Evolutionary conservation across 2,888 invertebrate genomes (phyloP).

Genomic region (Macroteleia sp.): DNA sequence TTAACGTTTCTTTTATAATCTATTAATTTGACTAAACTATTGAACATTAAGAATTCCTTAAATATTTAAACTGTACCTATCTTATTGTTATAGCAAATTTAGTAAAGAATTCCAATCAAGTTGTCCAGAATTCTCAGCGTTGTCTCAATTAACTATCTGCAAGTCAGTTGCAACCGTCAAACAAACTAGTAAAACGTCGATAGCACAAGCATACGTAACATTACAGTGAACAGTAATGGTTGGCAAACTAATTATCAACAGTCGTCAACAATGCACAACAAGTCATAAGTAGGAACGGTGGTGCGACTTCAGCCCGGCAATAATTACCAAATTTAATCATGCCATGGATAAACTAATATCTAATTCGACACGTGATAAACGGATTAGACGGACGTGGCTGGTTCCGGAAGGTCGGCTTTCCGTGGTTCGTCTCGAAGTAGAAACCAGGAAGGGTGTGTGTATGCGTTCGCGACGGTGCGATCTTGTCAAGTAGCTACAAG

Average conservation of each 20-base stretch:
- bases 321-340: slow-evolving; percentile 51
- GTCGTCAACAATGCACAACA: slow-evolving; percentile 38
- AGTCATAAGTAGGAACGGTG: slow-evolving; percentile 35
- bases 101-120: slow-evolving; percentile 15
- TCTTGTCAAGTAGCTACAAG: slow-evolving; percentile 53
- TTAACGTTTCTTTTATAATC: too few species aligned
- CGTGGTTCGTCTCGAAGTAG: slow-evolving; percentile 20
- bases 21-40: too few species aligned
- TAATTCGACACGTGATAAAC: slow-evolving; percentile 54
- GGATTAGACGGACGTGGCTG: slow-evolving; percentile 51
- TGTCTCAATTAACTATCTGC: slow-evolving; percentile 29
- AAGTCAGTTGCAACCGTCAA: slow-evolving; percentile 17
- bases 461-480: slow-evolving; percentile 17
- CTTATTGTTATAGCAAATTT: too few species aligned
- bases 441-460: neutral
- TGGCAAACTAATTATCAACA: slow-evolving; percentile 48
- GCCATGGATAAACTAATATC: slow-evolving; percentile 39
- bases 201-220: slow-evolving; percentile 17
- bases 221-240: slow-evolving; percentile 11
- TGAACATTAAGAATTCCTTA: too few species aligned
- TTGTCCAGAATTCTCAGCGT: neutral
- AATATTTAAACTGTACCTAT: too few species aligned
- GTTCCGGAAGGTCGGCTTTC: slow-evolving; percentile 13
- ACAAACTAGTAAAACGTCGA: slow-evolving; percentile 34
- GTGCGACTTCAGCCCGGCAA: slow-evolving; percentile 16